These are phyloP conservation scores for Dione juno DNA, from an alignment of 2,888 invertebrate species.

Conservation along the genomic window DNA sequence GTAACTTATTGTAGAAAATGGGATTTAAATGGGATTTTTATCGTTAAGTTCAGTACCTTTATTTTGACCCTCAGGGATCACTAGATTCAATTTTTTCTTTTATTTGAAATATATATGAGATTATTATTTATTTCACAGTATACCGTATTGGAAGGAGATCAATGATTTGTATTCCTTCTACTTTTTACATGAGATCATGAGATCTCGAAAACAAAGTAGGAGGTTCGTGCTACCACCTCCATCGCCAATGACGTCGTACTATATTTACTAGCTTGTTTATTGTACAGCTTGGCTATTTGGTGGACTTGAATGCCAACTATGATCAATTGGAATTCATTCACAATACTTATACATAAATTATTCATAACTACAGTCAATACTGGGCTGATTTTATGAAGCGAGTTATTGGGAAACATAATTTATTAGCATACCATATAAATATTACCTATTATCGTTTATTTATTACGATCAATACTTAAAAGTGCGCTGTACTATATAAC, in stretches of 20 bases:
- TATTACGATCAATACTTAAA: conserved; percentile 14
- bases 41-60: too few species aligned
- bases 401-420: conserved; percentile 23
- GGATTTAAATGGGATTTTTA: too few species aligned
- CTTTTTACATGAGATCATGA: too few species aligned
- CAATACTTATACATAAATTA: conserved; percentile 35
- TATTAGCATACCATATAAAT: conserved; percentile 33
- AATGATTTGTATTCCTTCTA: too few species aligned
- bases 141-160: too few species aligned
- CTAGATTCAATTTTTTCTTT: too few species aligned
- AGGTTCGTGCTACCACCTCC: too few species aligned
- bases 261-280: conserved; percentile 4
- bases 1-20: too few species aligned
- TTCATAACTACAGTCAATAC: conserved; percentile 33
- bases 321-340: conserved; percentile 37
- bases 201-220: too few species aligned
- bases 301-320: conserved; percentile 34
- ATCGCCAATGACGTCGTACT: background rate
- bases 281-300: background rate
- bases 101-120: too few species aligned
- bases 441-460: conserved; percentile 7
- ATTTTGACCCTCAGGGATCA: too few species aligned
- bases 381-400: conserved; percentile 22
- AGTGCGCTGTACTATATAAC: conserved; percentile 2
- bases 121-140: too few species aligned